phyloP scores from a whole-genome alignment of 2,113 vertebrate genomes.

The Grallaria varia region DNA sequence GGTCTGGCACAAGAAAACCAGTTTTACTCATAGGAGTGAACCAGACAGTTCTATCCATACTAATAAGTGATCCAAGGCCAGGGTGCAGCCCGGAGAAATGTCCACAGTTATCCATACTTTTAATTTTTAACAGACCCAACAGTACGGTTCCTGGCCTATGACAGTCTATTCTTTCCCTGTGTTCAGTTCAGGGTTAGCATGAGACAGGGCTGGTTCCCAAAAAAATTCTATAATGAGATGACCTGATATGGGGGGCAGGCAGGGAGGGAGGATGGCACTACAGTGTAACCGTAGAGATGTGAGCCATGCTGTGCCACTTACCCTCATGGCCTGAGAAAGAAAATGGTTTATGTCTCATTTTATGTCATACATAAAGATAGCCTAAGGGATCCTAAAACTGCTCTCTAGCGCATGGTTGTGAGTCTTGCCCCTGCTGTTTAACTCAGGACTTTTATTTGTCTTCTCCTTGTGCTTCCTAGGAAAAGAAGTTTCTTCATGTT shows the following conservation, averaged over 20 bases:
- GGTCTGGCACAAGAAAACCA: fast-evolving
- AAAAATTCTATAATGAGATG: background rate
- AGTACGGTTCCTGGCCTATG: background rate
- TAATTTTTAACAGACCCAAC: background rate
- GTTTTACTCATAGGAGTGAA: background rate
- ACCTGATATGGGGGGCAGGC: no score
- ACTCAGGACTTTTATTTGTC: background rate
- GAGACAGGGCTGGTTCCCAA: background rate
- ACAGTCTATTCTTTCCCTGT: background rate
- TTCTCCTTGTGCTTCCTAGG: background rate
- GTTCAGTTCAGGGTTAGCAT: background rate
- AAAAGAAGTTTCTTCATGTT: background rate
- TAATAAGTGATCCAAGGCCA: fast-evolving
- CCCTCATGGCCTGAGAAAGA: background rate
- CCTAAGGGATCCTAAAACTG: background rate
- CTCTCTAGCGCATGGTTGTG: background rate
- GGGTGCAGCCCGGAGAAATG: background rate
- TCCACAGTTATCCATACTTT: background rate
- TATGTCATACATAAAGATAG: background rate
- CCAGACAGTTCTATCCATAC: background rate
- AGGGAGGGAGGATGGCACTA: background rate
- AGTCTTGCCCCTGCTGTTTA: background rate
- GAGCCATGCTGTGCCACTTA: background rate
- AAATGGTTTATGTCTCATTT: background rate
- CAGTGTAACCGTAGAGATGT: background rate